Evolutionary conservation across 2,888 invertebrate species (phyloP).

Genomic region (Sminthurinus aureus): DNA sequence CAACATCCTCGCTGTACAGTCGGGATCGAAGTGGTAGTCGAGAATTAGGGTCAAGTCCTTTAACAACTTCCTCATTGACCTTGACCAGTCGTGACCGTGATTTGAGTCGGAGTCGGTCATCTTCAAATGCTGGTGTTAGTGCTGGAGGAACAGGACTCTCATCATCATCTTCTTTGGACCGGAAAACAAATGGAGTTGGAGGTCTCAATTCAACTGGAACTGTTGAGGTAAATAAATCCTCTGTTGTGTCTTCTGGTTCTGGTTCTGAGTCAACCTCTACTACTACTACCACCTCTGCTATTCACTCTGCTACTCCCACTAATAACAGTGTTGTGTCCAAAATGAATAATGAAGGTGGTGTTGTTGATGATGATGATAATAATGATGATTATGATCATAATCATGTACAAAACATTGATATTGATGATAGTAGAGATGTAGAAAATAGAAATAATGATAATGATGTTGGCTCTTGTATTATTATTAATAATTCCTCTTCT

Average conservation of each 20-base stretch:
- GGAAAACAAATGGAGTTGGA: constrained; percentile 30
- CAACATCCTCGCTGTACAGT: constrained; percentile 34
- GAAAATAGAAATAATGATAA: constrained; percentile 50
- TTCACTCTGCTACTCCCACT: constrained; percentile 25
- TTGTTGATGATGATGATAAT: neutral
- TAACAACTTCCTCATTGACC: constrained; percentile 37
- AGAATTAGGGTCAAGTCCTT: constrained; percentile 49
- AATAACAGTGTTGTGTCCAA: constrained; percentile 44
- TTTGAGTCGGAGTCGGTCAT: constrained; percentile 33
- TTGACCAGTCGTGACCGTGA: constrained; percentile 22
- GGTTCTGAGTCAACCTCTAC: constrained; percentile 48
- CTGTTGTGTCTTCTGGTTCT: constrained; percentile 29
- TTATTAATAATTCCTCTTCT: too few relatives aligned
- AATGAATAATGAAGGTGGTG: constrained; percentile 41
- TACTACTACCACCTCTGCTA: constrained; percentile 43
- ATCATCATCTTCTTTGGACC: constrained; percentile 9
- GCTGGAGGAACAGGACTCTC: constrained; percentile 33
- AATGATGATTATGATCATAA: constrained; percentile 44
- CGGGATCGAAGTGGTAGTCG: constrained; percentile 57
- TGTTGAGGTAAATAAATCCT: constrained; percentile 52
- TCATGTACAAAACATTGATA: too few relatives aligned
- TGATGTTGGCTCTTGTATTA: constrained; percentile 25
- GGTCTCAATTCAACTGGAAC: constrained; percentile 38
- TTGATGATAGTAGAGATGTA: constrained; percentile 47
- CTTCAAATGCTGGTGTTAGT: constrained; percentile 41